Conservation (phyloP, 2,888 invertebrate species). For the Drosophila monieri region DNA sequence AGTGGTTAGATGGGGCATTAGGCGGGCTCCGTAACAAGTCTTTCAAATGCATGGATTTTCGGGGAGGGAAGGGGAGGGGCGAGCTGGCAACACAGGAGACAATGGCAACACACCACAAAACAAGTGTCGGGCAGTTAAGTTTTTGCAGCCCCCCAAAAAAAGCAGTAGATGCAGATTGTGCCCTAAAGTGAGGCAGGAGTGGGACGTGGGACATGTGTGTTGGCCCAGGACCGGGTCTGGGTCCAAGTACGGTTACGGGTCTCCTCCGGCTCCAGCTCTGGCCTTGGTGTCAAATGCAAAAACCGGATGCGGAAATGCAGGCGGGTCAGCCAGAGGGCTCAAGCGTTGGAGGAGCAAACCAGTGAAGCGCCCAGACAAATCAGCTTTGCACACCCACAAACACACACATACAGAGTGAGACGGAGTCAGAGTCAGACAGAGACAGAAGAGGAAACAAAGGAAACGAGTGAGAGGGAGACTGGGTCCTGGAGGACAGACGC, state of each 20-base stretch:
- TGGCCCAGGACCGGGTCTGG: not conserved
- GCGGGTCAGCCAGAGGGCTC: constrained; percentile 50
- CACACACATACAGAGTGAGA: not conserved
- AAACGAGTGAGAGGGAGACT: constrained; percentile 19
- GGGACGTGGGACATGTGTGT: constrained; percentile 10
- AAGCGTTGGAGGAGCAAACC: constrained; percentile 60
- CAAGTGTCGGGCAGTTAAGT: constrained; percentile 76
- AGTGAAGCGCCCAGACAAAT: constrained; percentile 75
- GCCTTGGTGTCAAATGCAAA: constrained; percentile 73
- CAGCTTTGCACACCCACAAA: constrained; percentile 58
- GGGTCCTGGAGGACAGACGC: constrained; percentile 42
- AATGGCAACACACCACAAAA: constrained; percentile 75
- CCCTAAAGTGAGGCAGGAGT: constrained; percentile 10
- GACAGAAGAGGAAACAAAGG: constrained; percentile 13
- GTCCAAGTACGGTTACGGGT: constrained; percentile 10
- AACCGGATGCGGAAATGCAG: constrained; percentile 80
- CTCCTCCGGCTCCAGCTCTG: constrained; percentile 13
- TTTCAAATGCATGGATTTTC: constrained; percentile 44
- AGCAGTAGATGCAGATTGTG: constrained; percentile 24
- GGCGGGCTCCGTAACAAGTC: constrained; percentile 60
- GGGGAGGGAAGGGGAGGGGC: constrained; percentile 18
- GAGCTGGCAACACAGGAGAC: constrained; percentile 33
- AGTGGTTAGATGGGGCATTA: constrained; percentile 3
- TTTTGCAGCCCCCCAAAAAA: constrained; percentile 52
- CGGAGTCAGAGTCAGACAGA: constrained; percentile 3